Evolutionary conservation across 2,113 vertebrate species (phyloP).

Genomic region (Elephas maximus): DNA sequence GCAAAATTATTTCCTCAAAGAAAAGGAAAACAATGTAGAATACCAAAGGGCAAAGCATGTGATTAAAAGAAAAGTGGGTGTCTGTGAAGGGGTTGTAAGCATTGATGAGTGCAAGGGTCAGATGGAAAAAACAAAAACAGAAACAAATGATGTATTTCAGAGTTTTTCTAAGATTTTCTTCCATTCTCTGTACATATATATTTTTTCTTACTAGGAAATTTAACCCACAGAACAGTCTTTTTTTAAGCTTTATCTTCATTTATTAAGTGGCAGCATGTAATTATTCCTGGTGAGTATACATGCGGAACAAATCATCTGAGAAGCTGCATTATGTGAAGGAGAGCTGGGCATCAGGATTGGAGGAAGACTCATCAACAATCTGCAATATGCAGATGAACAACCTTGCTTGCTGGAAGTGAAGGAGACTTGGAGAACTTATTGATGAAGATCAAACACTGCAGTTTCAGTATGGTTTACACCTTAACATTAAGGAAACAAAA

Average conservation of each 20-base stretch:
- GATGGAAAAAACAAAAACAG: neutral
- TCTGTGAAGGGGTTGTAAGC: neutral
- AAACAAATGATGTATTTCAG: neutral
- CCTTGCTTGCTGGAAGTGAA: no score
- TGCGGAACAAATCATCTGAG: no score
- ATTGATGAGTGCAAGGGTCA: neutral
- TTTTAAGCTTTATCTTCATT: neutral
- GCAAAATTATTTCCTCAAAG: neutral
- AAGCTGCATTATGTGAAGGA: no score
- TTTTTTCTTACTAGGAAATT: neutral
- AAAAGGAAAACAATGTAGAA: neutral
- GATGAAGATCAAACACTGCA: no score
- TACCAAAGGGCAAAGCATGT: neutral
- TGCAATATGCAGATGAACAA: no score
- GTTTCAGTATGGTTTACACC: no score
- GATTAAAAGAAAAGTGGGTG: neutral
- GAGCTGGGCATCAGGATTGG: no score
- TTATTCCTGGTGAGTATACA: neutral
- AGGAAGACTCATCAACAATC: no score
- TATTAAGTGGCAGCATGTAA: neutral
- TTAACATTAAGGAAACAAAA: no score
- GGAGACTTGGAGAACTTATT: no score
- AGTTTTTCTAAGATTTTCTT: neutral
- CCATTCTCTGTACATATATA: neutral
- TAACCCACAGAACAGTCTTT: neutral